Base-by-base conservation (phyloP, 2,113 vertebrate genomes). In the Thunnus maccoyii region DNA sequence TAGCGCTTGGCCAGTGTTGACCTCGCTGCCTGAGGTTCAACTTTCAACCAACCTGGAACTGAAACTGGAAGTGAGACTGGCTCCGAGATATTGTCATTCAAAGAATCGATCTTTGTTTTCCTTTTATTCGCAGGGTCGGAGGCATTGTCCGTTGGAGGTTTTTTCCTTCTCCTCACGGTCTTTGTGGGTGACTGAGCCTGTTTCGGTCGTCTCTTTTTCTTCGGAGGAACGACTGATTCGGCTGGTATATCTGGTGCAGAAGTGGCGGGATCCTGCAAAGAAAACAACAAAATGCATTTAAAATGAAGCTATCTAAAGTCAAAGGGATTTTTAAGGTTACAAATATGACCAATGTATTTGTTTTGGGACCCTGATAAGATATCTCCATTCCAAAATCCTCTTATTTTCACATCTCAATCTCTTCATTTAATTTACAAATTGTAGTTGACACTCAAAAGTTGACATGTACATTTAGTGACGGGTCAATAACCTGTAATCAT, bases 161-260 rank as follows among this genome's bases (percentile, higher is more conserved):
- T 69, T 44, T 82, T 92, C 66, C 65, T 69, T 10, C 82, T 79
- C 17, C 63, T 73, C 20, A 22, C 72, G 0, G 76, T 69, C 72
- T 88, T 92, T 3, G 71, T 66, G 5, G 84, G 72, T 30, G 87
- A 30, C 72, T 27, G 82, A 50, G 54, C 50, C 54, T 84, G 78
- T 77, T 71, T 89, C 46, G 87, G 77, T 47, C 74, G 80, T 55
- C 83, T 84, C 78, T 56, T 88, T 57, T 89, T 94, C 84, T 88
- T 94, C 78, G 76, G 80, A 74, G 79, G 69, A 61, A 63, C 48
- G 20, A 36, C 77, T 16, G 81, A 46, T 70, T 78, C 68, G n/a
- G 66, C 64, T 58, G 74, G 78, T 62, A 22, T 2, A 8, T 61
- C 74, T 44, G 76, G 6, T 20, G 70, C 55, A 62, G 78, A 80